Base-by-base conservation (phyloP, 2,113 vertebrate genomes). In the Ochotona curzoniae region DNA sequence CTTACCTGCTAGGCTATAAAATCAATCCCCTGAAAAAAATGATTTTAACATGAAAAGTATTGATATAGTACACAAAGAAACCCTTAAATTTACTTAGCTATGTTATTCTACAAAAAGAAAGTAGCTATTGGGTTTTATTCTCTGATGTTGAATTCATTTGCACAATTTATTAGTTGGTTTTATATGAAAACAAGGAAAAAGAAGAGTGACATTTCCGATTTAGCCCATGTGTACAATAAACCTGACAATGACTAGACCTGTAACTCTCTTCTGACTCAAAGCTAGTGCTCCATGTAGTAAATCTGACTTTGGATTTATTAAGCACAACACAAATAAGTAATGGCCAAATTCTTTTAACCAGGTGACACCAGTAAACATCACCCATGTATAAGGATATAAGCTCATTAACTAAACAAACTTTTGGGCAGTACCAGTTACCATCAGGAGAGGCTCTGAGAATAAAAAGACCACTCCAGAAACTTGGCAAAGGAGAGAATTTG, bases 41-140 rank as follows among this genome's bases (percentile, higher is more conserved):
- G 57, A 91, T 61, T 74, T 94, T 86, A 87, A 92, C 74, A 91
- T 93, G 81, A 74, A 96, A 94, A 82, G 84, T 57, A 70, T 47
- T 67, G 85, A 70, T 81, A 73, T 35, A 82, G 85, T 88, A 94
- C 54, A 71, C 51, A 67, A 49, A 92, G 83, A 81, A 94, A 74
- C 78, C 38, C 47, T 89, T 89, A 60, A 88, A 76, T 78, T 84
- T 74, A 92, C 70, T 90, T 79, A 76, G 67, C 66, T 83, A 7
- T 63, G 35, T 30, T 89, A 35, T 44, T 76, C 60, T 87, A 79
- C 80, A 83, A 73, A 71, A 92, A 83, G 30, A 89, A 91, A 69
- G 73, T 5, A 67, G 70, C 84, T 47, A 20, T 18, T 93, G 81
- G 54, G 51, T 87, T 80, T 91, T 67, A 69, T 67, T 87, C 54